These are phyloP conservation scores for Aphelinus certus DNA, from an alignment of 1,140 invertebrate species.

Conservation along the genomic window DNA sequence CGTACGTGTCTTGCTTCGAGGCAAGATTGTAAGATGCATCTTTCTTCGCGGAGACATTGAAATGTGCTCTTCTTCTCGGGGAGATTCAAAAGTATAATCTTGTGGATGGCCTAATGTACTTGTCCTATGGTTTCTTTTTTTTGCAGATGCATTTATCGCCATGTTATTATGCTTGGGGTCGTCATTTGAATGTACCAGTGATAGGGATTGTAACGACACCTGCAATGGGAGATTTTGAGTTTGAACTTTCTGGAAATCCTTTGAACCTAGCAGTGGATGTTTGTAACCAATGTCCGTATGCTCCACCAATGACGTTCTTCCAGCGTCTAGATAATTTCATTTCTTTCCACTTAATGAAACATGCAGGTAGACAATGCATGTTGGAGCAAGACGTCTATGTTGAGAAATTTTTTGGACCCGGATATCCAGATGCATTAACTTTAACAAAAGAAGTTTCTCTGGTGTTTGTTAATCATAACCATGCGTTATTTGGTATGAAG, in stretches of 20 bases:
- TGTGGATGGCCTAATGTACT: too few relatives aligned
- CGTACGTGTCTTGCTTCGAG: too few relatives aligned
- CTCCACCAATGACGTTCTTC: slow-evolving; percentile 70
- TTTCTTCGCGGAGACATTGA: too few relatives aligned
- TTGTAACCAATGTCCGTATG: slow-evolving; percentile 48
- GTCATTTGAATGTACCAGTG: slow-evolving; percentile 69
- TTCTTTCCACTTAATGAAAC: slow-evolving; percentile 1
- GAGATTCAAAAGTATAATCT: too few relatives aligned
- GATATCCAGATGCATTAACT: slow-evolving; percentile 54
- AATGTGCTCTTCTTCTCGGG: too few relatives aligned
- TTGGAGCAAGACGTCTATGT: slow-evolving; percentile 43
- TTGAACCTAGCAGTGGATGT: slow-evolving; percentile 67
- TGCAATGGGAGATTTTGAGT: slow-evolving; percentile 68
- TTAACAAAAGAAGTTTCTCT: slow-evolving; percentile 63
- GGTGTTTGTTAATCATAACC: slow-evolving; percentile 69
- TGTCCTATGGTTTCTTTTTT: too few relatives aligned
- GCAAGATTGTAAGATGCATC: too few relatives aligned
- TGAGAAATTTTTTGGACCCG: slow-evolving; percentile 58
- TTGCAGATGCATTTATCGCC: too few relatives aligned
- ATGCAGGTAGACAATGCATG: slow-evolving; percentile 41
- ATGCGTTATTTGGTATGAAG: slow-evolving; percentile 62
- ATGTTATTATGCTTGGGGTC: slow-evolving; percentile 68
- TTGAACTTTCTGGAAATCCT: slow-evolving; percentile 69
- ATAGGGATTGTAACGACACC: slow-evolving; percentile 68
- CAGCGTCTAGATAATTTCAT: slow-evolving; percentile 63